Evolutionary conservation across 2,888 invertebrate genomes (phyloP).

Genomic region (Eristalis pertinax): DNA sequence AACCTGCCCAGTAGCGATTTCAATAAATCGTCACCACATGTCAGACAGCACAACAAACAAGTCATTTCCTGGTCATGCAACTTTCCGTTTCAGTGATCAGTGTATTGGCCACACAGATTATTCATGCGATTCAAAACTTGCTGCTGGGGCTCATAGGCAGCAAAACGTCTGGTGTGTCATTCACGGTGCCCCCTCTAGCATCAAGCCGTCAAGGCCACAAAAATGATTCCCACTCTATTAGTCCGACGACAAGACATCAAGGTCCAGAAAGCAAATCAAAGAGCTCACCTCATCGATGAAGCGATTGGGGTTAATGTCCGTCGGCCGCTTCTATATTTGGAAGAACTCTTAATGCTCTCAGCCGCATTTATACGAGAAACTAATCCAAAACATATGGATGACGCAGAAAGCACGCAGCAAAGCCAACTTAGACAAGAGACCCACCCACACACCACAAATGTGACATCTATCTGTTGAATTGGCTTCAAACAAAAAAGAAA

Average conservation of each 20-base stretch:
- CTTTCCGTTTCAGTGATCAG: too few species aligned
- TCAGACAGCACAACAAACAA: too few species aligned
- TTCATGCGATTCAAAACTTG: too few species aligned
- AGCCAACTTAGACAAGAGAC: background rate
- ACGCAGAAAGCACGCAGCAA: background rate
- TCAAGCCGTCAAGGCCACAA: background rate
- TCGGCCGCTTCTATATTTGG: background rate
- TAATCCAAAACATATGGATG: background rate
- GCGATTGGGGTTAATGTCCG: background rate
- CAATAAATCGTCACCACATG: too few species aligned
- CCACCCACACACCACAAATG: background rate
- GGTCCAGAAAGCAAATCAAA: background rate
- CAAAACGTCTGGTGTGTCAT: too few species aligned
- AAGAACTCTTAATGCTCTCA: background rate
- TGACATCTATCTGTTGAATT: background rate
- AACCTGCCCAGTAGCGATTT: too few species aligned
- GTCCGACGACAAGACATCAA: background rate
- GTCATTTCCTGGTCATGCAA: too few species aligned
- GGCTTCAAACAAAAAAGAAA: background rate
- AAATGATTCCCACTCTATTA: background rate
- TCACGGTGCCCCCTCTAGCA: background rate
- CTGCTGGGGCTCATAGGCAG: too few species aligned
- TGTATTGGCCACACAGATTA: too few species aligned
- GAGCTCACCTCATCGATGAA: background rate
- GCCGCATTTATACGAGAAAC: background rate